Conservation (phyloP, 2,888 invertebrate species). For the Leucophora obtusa region DNA sequence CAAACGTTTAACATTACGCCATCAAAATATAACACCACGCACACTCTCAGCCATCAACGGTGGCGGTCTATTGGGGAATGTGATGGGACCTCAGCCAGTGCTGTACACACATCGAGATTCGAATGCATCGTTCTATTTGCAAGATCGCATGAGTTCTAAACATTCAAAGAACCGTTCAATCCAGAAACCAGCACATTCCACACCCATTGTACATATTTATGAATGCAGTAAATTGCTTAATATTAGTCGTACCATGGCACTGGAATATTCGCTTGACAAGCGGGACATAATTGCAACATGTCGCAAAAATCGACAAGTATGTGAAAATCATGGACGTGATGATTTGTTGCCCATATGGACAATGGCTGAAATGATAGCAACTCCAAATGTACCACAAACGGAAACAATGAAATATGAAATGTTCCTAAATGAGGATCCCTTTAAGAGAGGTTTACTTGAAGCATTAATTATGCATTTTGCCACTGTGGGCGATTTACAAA, state of each 20-base stretch:
- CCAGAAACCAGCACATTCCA: conserved; percentile 70
- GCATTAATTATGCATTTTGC: conserved; percentile 91
- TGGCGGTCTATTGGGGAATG: conserved; percentile 77
- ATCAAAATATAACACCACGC: conserved; percentile 88
- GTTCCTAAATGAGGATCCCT: conserved; percentile 88
- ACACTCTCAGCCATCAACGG: conserved; percentile 86
- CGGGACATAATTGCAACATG: conserved; percentile 83
- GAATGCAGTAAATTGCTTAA: conserved; percentile 83
- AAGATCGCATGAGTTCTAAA: conserved; percentile 81
- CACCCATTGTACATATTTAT: conserved; percentile 75
- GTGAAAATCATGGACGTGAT: conserved; percentile 86
- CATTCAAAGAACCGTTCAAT: conserved; percentile 78
- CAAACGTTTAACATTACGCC: conserved; percentile 84
- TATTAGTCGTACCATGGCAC: conserved; percentile 88
- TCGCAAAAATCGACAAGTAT: conserved; percentile 87
- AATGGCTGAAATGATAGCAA: conserved; percentile 86
- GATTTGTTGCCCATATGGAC: conserved; percentile 94
- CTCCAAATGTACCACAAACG: conserved; percentile 79
- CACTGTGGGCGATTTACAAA: conserved; percentile 90
- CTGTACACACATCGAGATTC: conserved; percentile 78
- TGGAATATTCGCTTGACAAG: conserved; percentile 85
- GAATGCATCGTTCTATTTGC: conserved; percentile 89
- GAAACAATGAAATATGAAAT: conserved; percentile 81
- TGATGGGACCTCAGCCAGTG: conserved; percentile 76
- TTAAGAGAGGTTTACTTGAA: conserved; percentile 90